Evolutionary conservation across 1,140 invertebrate genomes (phyloP).

Genomic region (Marisa cornuarietis): DNA sequence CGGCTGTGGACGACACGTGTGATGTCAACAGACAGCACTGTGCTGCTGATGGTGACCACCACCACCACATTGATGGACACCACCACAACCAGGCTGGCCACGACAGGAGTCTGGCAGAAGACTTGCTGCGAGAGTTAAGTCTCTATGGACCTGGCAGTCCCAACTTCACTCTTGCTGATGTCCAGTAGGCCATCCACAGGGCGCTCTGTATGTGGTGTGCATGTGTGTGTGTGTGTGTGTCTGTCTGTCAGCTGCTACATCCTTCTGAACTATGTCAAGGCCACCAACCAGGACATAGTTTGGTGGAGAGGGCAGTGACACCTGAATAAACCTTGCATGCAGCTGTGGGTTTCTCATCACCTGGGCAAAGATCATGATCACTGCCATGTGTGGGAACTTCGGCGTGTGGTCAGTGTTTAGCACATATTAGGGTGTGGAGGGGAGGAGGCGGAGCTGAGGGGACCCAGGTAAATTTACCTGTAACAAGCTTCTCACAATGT

Average conservation of each 20-base stretch:
- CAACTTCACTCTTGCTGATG: conserved; percentile 10
- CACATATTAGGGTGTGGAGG: too few species aligned
- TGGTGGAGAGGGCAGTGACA: not conserved
- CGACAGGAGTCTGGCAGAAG: conserved; percentile 8
- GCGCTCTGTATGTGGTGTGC: not conserved
- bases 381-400: not conserved
- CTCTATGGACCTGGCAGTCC: conserved; percentile 18
- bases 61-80: not conserved
- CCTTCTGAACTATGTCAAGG: not conserved
- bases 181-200: not conserved
- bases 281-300: not conserved
- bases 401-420: conserved; percentile 46
- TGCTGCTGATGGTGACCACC: conserved; percentile 2
- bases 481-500: too few species aligned
- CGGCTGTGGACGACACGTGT: conserved; percentile 7
- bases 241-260: too few species aligned
- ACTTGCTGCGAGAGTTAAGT: conserved; percentile 16
- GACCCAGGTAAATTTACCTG: too few species aligned
- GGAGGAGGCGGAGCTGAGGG: too few species aligned
- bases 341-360: not conserved
- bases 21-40: conserved; percentile 10
- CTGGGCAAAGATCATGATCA: not conserved
- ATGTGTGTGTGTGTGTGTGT: not conserved
- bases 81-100: not conserved
- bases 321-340: not conserved